Evolutionary conservation across 2,113 vertebrate species (phyloP), one percentile per base, ranked within the genome.

Genomic region (Grallaria varia): DNA sequence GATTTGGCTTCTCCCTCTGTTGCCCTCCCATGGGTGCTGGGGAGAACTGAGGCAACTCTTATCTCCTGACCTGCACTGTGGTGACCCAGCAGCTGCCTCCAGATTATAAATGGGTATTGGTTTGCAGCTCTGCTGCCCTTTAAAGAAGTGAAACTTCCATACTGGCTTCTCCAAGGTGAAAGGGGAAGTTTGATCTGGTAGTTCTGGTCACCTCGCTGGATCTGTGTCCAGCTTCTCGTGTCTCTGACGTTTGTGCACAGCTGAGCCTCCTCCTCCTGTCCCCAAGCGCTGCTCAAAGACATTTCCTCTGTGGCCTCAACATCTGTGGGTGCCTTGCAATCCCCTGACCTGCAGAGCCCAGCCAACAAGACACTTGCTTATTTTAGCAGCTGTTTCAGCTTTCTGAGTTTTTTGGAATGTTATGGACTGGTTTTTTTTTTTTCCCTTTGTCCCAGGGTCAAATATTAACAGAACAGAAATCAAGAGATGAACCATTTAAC

Each of bases 341-440:
- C 82, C 81, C 73, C 81, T 92, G 95, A 91, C 87, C 92, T 72
- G 92, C 82, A 95, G 52, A 84, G 64, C 60, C 47, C 60, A 45
- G 94, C 93, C 94, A 97, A 87, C 86, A 74, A 90, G 80, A 75
- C 82, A 90, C 80, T 96, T 86, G 92, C 93, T 94, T 96, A 93
- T 96, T 97, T 96, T 96, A 96, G 95, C 93, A 96, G 96, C 95
- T 97, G 95, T 93, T 96, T 94, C 88, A 94, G 92, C 80, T 90
- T 93, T 93, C 40, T 82, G 83, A 33, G 40, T 81, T 87, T 71
- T 92, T 94, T 64, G 95, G 96, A 97, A 96, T 88, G 55, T 82
- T 39, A 39, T n/a, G 94, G 86, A 82, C 84, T 92, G 72, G 66
- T 91, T 88, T 91, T 92, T 69, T 91, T 88, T 91, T 92, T 90